Evolutionary conservation across 53 echinoderm and acorn worm genomes (phyloP).

Genomic region (Paracentrotus lividus): DNA sequence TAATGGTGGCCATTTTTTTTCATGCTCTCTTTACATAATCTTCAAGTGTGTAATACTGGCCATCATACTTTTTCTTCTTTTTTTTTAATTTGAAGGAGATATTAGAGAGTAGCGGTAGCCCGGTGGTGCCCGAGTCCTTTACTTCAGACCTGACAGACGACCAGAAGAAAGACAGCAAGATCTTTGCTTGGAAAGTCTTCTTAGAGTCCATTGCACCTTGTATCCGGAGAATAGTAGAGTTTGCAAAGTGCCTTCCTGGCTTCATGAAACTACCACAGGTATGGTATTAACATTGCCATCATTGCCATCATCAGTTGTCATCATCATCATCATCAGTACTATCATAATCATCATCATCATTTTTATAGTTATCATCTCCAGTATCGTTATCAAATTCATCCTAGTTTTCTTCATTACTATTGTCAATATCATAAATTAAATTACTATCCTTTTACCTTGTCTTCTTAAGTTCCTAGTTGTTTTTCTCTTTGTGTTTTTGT

Average conservation of each 20-base stretch:
- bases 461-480: too few species aligned
- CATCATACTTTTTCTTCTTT: not conserved
- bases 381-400: not conserved
- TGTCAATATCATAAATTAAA: too few species aligned
- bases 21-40: too few species aligned
- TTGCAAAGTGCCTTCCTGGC: slow-evolving; percentile 96
- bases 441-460: too few species aligned
- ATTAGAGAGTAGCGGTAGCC: not conserved
- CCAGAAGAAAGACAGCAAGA: slow-evolving; percentile 72
- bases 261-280: slow-evolving; percentile 92
- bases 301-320: not conserved
- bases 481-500: too few species aligned
- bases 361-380: not conserved
- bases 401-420: too few species aligned
- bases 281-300: not conserved
- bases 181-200: slow-evolving; percentile 91
- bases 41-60: too few species aligned
- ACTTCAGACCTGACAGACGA: slow-evolving; percentile 70
- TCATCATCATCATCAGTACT: not conserved
- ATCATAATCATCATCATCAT: slow-evolving; percentile 35
- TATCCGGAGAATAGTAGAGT: slow-evolving; percentile 88
- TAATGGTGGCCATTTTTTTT: too few species aligned
- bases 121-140: slow-evolving; percentile 56
- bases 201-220: slow-evolving; percentile 87
- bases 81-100: slow-evolving; percentile 24